A percentile compares a stretch with the other conserved stretches of the same genome.
These are phyloP conservation scores for Acanthoscelides obtectus DNA, from an alignment of 2,888 invertebrate genomes.

Conservation along the genomic window DNA sequence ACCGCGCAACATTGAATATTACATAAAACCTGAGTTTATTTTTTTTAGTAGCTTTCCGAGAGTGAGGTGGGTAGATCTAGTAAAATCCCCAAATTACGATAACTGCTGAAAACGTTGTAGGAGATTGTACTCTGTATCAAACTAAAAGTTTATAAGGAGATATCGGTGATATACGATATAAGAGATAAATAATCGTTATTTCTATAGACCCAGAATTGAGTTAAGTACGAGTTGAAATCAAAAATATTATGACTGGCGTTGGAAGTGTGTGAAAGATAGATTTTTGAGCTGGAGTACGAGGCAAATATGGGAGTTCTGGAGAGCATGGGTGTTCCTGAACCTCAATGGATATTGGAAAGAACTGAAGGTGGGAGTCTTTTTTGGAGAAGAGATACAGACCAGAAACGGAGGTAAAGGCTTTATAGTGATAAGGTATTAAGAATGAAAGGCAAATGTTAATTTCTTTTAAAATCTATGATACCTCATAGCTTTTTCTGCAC, in stretches of 20 bases:
- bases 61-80: too few species aligned
- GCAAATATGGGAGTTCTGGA: not conserved
- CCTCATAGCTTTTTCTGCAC: too few species aligned
- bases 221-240: too few species aligned
- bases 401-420: constrained; percentile 16
- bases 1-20: not conserved
- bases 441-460: too few species aligned
- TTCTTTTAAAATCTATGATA: too few species aligned
- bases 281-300: too few species aligned
- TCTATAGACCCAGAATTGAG: not conserved
- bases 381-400: constrained; percentile 42
- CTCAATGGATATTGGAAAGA: constrained; percentile 46
- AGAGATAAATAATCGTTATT: too few species aligned
- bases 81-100: too few species aligned
- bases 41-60: not conserved
- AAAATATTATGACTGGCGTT: not conserved
- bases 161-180: too few species aligned
- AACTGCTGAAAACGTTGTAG: too few species aligned
- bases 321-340: constrained; percentile 28
- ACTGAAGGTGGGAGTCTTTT: constrained; percentile 42
- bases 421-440: too few species aligned
- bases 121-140: not conserved
- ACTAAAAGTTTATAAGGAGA: not conserved
- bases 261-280: not conserved
- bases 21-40: not conserved